A percentile compares a stretch with the other conserved stretches of the same genome.
Conservation (phyloP, 2,888 invertebrate species). For the Drosophila quinaria region DNA sequence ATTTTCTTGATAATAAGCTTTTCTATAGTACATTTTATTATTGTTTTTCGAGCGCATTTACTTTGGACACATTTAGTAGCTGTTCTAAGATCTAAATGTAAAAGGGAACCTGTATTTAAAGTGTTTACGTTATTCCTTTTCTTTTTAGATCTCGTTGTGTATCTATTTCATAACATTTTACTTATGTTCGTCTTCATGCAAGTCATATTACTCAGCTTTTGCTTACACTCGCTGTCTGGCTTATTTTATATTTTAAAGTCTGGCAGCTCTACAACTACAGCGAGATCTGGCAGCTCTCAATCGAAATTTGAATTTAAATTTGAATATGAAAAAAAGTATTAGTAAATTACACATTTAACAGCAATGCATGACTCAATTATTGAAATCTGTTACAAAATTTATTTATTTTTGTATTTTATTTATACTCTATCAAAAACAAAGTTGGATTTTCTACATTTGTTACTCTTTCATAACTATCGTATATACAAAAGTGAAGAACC, state of each 20-base stretch:
- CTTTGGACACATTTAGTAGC: too few species aligned
- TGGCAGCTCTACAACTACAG: slow-evolving; percentile 11
- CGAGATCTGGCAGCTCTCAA: slow-evolving; percentile 26
- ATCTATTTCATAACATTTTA: neutral
- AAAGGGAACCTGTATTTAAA: slow-evolving; percentile 19
- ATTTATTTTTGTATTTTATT: too few species aligned
- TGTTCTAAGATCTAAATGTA: too few species aligned
- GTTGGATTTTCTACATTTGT: too few species aligned
- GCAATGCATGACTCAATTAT: too few species aligned
- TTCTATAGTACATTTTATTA: too few species aligned
- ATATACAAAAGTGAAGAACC: neutral
- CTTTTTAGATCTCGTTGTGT: neutral
- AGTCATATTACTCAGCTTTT: neutral
- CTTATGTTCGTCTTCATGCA: neutral
- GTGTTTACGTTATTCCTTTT: slow-evolving; percentile 12
- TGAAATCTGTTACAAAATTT: too few species aligned
- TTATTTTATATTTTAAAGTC: neutral
- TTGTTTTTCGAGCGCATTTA: neutral
- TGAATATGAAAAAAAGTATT: neutral
- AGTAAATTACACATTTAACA: too few species aligned
- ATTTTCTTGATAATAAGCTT: too few species aligned
- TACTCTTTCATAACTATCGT: neutral
- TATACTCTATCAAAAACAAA: too few species aligned
- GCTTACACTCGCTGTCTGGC: neutral
- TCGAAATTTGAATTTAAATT: slow-evolving; percentile 52